Evolutionary conservation across 2,113 vertebrate species (phyloP).

Genomic region (Lipotes vexillifer): DNA sequence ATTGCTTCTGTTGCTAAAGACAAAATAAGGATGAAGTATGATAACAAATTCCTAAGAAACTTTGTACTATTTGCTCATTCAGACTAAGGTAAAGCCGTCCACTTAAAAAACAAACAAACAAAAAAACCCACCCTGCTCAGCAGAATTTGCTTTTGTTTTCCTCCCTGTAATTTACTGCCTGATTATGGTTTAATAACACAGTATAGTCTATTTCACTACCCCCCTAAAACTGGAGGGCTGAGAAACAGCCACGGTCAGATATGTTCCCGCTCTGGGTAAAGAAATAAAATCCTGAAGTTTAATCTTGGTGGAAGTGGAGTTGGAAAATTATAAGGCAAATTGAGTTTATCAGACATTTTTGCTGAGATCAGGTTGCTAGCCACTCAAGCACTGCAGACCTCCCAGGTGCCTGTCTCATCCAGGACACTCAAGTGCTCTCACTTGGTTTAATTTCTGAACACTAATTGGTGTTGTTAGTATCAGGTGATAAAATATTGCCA

Average conservation of each 20-base stretch:
- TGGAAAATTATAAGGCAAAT: conserved; percentile 28
- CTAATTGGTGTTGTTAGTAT: background rate
- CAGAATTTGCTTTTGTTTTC: conserved; percentile 38
- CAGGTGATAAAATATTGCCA: background rate
- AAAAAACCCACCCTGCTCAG: background rate
- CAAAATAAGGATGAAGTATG: conserved; percentile 28
- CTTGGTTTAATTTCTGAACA: background rate
- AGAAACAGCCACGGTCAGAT: background rate
- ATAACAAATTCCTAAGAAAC: conserved; percentile 13
- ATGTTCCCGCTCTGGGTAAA: background rate
- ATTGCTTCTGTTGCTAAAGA: background rate
- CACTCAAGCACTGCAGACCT: background rate
- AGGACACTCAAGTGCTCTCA: background rate
- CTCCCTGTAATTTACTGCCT: conserved; percentile 29
- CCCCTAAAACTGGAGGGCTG: conserved; percentile 7
- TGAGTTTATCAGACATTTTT: background rate
- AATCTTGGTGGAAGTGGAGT: background rate
- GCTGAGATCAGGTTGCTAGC: conserved; percentile 4
- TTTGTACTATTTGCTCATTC: conserved; percentile 13
- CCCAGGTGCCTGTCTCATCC: background rate
- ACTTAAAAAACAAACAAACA: background rate
- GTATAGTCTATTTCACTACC: background rate
- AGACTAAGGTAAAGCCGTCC: background rate
- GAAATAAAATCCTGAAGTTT: conserved; percentile 20
- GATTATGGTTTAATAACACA: conserved; percentile 30